Percentiles rank a stretch among this genome's conserved stretches.
These are phyloP conservation scores for Amphipyra tragopoginis DNA, from an alignment of 2,888 invertebrate species.

Conservation along the genomic window DNA sequence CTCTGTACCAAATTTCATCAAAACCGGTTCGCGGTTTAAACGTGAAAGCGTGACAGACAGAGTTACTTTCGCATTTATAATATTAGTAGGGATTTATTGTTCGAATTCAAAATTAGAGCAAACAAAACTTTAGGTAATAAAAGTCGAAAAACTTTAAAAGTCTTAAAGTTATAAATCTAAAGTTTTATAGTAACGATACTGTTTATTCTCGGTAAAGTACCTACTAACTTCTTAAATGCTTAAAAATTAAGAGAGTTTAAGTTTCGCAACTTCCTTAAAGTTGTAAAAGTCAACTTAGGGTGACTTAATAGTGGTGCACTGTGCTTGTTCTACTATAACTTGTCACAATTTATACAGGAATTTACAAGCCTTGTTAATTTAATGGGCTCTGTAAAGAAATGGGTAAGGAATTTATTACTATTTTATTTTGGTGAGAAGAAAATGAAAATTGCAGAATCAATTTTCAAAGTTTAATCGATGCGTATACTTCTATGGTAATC, in stretches of 20 bases:
- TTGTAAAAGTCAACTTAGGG: conserved; percentile 34
- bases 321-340: conserved; percentile 22
- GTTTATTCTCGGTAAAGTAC: conserved; percentile 21
- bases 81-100: neutral
- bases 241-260: conserved; percentile 28
- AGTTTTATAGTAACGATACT: conserved; percentile 7
- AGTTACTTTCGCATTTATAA: no score
- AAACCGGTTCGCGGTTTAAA: no score
- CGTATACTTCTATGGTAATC: no score
- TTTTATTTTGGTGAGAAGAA: no score
- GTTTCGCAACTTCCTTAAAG: conserved; percentile 13
- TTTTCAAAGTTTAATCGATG: no score
- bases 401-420: no score
- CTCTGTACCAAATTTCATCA: no score
- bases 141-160: neutral
- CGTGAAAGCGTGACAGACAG: no score
- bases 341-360: conserved; percentile 14
- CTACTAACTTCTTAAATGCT: conserved; percentile 27
- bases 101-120: neutral
- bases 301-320: conserved; percentile 20
- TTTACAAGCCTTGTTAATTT: conserved; percentile 15
- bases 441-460: no score
- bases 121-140: conserved; percentile 1
- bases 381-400: neutral
- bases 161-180: neutral